Base-by-base conservation (phyloP, 2,113 vertebrate genomes). In the Cyanoramphus novaezelandiae region DNA sequence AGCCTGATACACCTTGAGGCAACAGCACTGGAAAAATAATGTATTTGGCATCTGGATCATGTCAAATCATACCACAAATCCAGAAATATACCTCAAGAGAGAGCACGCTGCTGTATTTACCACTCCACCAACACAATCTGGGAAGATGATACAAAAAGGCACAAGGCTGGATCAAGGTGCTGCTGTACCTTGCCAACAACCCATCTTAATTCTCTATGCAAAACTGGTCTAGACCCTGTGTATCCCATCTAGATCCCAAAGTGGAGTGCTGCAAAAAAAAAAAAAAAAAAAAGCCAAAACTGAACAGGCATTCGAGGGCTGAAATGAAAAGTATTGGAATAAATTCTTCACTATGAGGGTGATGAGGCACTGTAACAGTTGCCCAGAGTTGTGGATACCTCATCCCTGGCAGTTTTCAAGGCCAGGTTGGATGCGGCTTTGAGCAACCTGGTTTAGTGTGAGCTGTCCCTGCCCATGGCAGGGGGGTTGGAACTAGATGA, bases 1-100 rank as follows among this genome's bases (percentile, higher is more conserved):
- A 88, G 33, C 28, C 44, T 53, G 55, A 49, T 84, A 64, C 0
- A 0, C 65, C 46, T 90, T 24, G 67, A 67, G 85, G 53, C 89
- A 88, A 23, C 16, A 33, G 31, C 9, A 4, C 17, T 67, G 62
- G 33, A 75, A 94, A 92, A 88, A 71, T 14, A 71, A 74, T 6
- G 0, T 69, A 39, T 78, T 78, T 92, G 82, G 37, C 77, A 77
- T 90, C 76, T 77, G 77, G 43, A 82, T 84, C 62, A 27, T 76
- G 71, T 76, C 35, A 77, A 82, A 93, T 89, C 53, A n/a, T 69
- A 49, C 81, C 44, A 46, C 1, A 2, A 74, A 65, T 65, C 62
- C 62, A 94, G 88, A 84, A 96, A 79, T 44, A 11, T 71, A 65
- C 33, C 57, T 87, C 41, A 25, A 74, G 65, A 89, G 62, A 89